Base-by-base conservation (phyloP, 2,888 invertebrate species). In the Drosophila buzzatii region DNA sequence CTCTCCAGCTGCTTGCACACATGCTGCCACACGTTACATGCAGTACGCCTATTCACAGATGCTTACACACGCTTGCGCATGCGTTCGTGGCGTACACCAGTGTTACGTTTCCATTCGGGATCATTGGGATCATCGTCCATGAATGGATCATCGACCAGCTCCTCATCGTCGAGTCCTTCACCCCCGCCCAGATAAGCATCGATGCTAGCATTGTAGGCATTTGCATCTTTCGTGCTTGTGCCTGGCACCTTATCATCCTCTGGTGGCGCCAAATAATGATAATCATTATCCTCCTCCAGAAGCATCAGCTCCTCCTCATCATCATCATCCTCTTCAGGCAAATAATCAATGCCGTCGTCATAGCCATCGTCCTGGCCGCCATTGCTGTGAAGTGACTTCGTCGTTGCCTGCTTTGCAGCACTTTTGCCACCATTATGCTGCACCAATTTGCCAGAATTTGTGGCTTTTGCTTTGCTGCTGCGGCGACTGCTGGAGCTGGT, bases 111-210 rank as follows among this genome's bases (percentile, higher is more conserved):
- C 97, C 97, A 97, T 91, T 97, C 97, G 8, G 96, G 96, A 94
- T 97, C 97, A 91, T 97, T 97, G 33, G 97, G 97, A 93, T 97
- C 97, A 76, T 96, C 96, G 91, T 97, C 97, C 72, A 96, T 96
- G 74, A 94, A 95, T 59, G 94, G 94, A 59, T 86, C 86, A 2
- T 86, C 90, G 35, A 69, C 76, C 44, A 76, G 42, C 35, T 81
- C 76, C 16, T 77, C 77, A n/a, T 84, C 90, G 18, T 90, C 91
- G 27, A 88, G 58, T n/a, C 64, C 82, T 9, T 72, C 90, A 9
- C 62, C 70, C 16, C 82, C 82, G 12, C 76, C 83, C 49, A 85
- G 70, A 77, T 90, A 91, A 9, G 90, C 89, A 73, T 85, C 78
- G 58, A 89, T 89, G 55, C 81, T 83, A 58, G 87, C 80, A 49